These are phyloP conservation scores for Hypotaenidia philippensis DNA, from an alignment of 2,797 vertebrate genomes.

Conservation along the genomic window DNA sequence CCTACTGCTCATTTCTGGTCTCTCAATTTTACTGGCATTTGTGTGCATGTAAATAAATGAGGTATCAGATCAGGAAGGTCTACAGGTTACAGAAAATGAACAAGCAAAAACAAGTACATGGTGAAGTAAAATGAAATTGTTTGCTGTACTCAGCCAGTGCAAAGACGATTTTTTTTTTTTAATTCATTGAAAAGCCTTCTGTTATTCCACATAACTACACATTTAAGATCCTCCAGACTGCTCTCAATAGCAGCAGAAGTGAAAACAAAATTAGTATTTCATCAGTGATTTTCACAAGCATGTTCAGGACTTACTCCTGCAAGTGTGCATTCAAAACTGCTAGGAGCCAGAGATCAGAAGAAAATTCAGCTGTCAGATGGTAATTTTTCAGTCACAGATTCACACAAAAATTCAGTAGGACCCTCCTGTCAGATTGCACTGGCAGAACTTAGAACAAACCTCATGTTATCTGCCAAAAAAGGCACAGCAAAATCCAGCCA, in stretches of 20 bases:
- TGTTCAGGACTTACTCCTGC: background rate
- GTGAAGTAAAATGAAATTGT: background rate
- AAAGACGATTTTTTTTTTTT: background rate
- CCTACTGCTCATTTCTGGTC: background rate
- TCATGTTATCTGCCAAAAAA: background rate
- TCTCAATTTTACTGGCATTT: constrained; percentile 26
- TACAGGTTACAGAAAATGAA: constrained; percentile 11
- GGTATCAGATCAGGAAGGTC: background rate
- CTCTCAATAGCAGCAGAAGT: background rate
- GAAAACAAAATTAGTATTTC: background rate
- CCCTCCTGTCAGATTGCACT: background rate
- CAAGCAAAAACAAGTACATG: background rate
- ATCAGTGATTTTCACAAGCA: background rate
- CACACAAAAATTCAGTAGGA: background rate
- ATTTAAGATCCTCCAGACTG: background rate
- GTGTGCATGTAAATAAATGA: background rate
- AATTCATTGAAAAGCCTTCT: background rate
- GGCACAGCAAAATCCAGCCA: background rate
- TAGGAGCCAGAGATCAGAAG: background rate
- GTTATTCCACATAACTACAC: background rate
- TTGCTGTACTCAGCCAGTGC: background rate
- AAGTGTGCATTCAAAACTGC: background rate
- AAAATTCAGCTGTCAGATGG: constrained; percentile 6
- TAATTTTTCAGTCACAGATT: constrained; percentile 18
- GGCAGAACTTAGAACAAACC: background rate